A percentile compares a stretch with the other conserved stretches of the same genome.
These are phyloP conservation scores for Butastur rufipennis DNA, from an alignment of 2,113 vertebrate species.

Conservation along the genomic window DNA sequence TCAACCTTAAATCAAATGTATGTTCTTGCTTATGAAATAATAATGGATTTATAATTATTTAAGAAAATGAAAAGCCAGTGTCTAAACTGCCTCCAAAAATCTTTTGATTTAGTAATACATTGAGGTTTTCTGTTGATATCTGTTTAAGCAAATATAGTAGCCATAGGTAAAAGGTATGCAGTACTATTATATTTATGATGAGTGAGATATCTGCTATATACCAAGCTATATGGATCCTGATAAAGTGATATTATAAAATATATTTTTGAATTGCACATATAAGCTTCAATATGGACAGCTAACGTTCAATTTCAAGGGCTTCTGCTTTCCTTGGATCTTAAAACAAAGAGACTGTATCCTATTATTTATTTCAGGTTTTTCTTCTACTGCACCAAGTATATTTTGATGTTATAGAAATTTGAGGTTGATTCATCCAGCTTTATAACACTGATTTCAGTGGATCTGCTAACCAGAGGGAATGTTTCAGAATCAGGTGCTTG, in stretches of 20 bases:
- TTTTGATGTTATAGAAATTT: not conserved
- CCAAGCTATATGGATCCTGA: not conserved
- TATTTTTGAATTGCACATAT: not conserved
- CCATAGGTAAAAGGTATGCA: not conserved
- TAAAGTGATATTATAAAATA: not conserved
- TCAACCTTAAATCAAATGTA: constrained; percentile 27
- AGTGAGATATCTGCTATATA: not conserved
- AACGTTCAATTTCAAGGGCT: not conserved
- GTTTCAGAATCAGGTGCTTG: not conserved
- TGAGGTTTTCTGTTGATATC: not conserved
- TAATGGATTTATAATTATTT: constrained; percentile 50
- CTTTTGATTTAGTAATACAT: not conserved
- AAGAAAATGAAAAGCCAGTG: constrained; percentile 1
- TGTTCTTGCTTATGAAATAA: constrained; percentile 38
- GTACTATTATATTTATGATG: not conserved
- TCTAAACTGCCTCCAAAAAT: constrained; percentile 38
- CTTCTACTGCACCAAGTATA: not conserved
- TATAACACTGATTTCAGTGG: not conserved
- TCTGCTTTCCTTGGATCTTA: not conserved
- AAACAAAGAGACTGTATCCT: not conserved
- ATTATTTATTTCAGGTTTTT: not conserved
- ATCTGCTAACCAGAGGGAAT: not conserved
- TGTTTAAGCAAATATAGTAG: not conserved
- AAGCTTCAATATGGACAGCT: not conserved
- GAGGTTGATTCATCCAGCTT: not conserved